Base-by-base conservation (phyloP, 1,140 invertebrate species). In the Brachionus paranguensis region DNA sequence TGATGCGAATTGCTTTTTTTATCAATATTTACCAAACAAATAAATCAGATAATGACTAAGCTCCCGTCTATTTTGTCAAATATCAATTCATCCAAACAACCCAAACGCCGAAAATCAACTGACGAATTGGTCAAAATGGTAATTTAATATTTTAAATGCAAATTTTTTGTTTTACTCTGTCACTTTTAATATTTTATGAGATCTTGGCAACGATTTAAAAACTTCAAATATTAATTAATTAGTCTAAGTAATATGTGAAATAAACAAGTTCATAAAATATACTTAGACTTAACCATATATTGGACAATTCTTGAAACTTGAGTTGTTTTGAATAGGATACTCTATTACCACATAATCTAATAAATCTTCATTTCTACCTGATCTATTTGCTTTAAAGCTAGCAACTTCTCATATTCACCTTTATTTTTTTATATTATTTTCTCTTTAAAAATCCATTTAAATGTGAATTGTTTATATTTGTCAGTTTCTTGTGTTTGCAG, bases 401-500 rank as follows among this genome's bases (percentile, higher is more conserved):
- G 24, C 33, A 72, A 41, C 17, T 72, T 72, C 41, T 43, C 68
- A 10, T 41, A 41, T 41, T 72, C 27, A 60, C 53, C 53, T 60
- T 60, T 55, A 50, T 53, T 60, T 8, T 60, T 60, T 60, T 8
- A 60, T 60, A 60, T 60, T 72, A 43, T 72, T 41, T 41, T 41
- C 17, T 72, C 41, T 45, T 72, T 72, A 37, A 20, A 43, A 20
- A 43, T 41, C 41, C 33, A 43, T 72, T 33, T 72, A 43, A 43
- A 72, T 72, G 68, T 72, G 17, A 72, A 43, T 68, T 68, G 65
- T 72, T 72, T 72, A 72, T 72, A 72, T 43, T 72, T 72, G 68
- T 43, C 17, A 72, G 12, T 41, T 72, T 43, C 41, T 41, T 72
- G 53, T 68, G 27, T 68, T 33, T 72, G 29, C 68, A 72, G 68